A percentile compares a stretch with the other conserved stretches of the same genome.
Conservation (phyloP, 1,140 invertebrate species). For the Drosophila bocki region DNA sequence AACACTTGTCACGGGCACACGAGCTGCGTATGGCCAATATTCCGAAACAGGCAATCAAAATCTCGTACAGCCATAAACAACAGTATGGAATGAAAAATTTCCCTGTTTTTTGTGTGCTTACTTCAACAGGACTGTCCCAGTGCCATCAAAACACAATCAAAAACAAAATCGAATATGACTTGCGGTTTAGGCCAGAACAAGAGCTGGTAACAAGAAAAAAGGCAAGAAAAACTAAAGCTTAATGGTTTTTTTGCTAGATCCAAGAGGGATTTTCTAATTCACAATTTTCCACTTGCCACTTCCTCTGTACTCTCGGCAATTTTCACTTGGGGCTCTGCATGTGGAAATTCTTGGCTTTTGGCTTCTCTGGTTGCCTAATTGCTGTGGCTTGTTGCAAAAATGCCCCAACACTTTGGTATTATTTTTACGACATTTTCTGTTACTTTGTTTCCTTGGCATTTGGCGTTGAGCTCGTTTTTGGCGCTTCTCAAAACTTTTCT, state of each 20-base stretch:
- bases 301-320: constrained; percentile 8
- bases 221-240: not conserved
- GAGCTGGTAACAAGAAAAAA: not conserved
- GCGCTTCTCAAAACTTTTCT: constrained; percentile 34
- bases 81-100: not conserved
- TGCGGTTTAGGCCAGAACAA: constrained; percentile 18
- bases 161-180: constrained; percentile 47
- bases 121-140: not conserved
- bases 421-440: constrained; percentile 25
- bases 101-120: not conserved
- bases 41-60: constrained; percentile 33
- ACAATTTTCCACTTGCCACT: constrained; percentile 20
- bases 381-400: constrained; percentile 18
- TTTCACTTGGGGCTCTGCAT: constrained; percentile 14
- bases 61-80: constrained; percentile 8
- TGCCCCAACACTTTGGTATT: not conserved
- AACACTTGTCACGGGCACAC: constrained; percentile 33
- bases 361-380: constrained; percentile 40
- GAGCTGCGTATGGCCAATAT: constrained; percentile 38
- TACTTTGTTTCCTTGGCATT: constrained; percentile 8
- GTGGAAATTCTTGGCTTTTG: constrained; percentile 15
- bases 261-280: constrained; percentile 15
- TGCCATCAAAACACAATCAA: constrained; percentile 47
- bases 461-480: constrained; percentile 4
- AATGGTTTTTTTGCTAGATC: constrained; percentile 3